A percentile compares a stretch with the other conserved stretches of the same genome.
These are phyloP conservation scores for Ridgeia piscesae DNA, from an alignment of 1,140 invertebrate species.

Conservation along the genomic window DNA sequence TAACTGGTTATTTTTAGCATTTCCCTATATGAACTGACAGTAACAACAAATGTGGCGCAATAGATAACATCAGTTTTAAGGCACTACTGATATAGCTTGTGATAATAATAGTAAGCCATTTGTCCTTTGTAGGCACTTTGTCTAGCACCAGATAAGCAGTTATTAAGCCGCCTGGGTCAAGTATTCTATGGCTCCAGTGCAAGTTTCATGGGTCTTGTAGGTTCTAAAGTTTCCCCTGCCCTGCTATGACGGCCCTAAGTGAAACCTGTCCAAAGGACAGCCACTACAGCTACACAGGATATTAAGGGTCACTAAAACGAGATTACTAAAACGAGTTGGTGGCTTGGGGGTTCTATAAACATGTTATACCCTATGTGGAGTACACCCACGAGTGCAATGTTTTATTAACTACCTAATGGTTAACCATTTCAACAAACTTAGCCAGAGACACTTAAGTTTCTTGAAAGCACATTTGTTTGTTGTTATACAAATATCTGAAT, in stretches of 20 bases:
- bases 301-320: background rate
- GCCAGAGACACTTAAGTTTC: too few relatives aligned
- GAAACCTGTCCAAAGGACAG: background rate
- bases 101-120: background rate
- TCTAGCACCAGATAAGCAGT: background rate
- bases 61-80: background rate
- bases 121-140: background rate
- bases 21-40: background rate
- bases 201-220: too few relatives aligned
- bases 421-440: too few relatives aligned
- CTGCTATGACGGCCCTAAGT: background rate
- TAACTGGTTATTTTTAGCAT: background rate
- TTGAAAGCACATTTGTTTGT: too few relatives aligned
- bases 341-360: background rate
- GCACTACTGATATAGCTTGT: background rate
- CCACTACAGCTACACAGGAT: background rate
- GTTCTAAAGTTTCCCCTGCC: background rate
- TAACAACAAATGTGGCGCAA: background rate
- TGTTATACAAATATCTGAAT: too few relatives aligned
- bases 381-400: too few relatives aligned
- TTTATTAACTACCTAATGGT: too few relatives aligned
- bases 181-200: background rate
- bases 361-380: background rate
- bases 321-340: background rate
- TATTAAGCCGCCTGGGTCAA: background rate